These are phyloP conservation scores for Leptinotarsa juncta DNA, from an alignment of 2,888 invertebrate genomes.

Conservation along the genomic window DNA sequence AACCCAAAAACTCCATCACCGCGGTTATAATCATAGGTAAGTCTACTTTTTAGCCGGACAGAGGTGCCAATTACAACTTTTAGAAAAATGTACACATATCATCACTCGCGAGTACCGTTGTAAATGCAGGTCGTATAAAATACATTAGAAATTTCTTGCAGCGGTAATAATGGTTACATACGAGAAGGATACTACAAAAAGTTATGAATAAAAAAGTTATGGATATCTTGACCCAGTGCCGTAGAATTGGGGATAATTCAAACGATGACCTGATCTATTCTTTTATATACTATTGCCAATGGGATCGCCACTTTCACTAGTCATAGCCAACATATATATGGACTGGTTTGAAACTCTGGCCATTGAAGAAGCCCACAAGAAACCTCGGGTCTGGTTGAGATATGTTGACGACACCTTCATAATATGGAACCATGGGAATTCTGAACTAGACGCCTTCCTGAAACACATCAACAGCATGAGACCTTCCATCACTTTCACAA, in stretches of 20 bases:
- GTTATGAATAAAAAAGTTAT: neutral
- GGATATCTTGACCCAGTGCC: conserved; percentile 27
- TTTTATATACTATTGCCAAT: too few species aligned
- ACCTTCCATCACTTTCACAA: too few species aligned
- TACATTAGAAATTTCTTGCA: conserved; percentile 34
- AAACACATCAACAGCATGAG: too few species aligned
- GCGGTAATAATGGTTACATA: conserved; percentile 28
- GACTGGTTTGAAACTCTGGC: too few species aligned
- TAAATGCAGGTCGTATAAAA: conserved; percentile 36
- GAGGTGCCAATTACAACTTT: conserved; percentile 31
- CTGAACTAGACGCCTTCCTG: too few species aligned
- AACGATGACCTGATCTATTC: too few species aligned
- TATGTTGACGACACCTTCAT: too few species aligned
- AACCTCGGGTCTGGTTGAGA: too few species aligned
- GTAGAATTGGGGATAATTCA: neutral
- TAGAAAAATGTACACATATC: conserved; percentile 30
- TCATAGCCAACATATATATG: too few species aligned
- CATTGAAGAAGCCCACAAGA: too few species aligned
- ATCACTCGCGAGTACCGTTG: conserved; percentile 36
- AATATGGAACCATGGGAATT: too few species aligned
- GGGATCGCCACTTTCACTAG: too few species aligned
- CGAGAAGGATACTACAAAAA: neutral
- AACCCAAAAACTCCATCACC: conserved; percentile 19
- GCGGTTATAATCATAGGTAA: conserved; percentile 20
- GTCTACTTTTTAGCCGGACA: conserved; percentile 27